Base-by-base conservation (phyloP, 2,888 invertebrate genomes). In the Drosophila maculinotata region DNA sequence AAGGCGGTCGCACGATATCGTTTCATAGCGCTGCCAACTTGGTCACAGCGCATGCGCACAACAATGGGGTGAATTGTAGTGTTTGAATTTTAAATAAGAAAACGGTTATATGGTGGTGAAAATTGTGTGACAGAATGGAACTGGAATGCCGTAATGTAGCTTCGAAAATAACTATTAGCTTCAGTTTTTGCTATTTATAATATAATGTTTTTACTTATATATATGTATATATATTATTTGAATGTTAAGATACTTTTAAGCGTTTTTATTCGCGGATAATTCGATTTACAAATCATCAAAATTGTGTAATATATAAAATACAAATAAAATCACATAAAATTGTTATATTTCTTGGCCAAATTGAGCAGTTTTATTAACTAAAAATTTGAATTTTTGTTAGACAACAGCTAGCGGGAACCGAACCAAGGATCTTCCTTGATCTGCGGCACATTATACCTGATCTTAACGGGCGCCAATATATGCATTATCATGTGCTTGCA, bases 401-500 rank as follows among this genome's bases (percentile, higher is more conserved):
- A 51, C 60, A 51, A 38, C 58, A 58, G 54, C 58, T 53, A 54
- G 57, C 54, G 59, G 9, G 15, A 36, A 14, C 49, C 5, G 26
- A 49, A 74, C 96, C 96, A 96, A 23, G 92, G 85, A 89, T 96
- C 95, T 36, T 92, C 93, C 68, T 94, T 93, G 74, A 96, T 95
- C 72, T 94, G 94, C 2, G 93, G 92, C 63, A 96, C 94, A 76
- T 93, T 93, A 35, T 94, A 93, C 51, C 96, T 93, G 47, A 92
- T 89, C 80, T 94, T 94, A 63, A 95, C 91, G 0, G 96, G 95
- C 2, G 95, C 93, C 62, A 96, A 90, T 74, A 96, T 94, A 88
- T 94, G 94, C 67, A 93, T 93, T 63, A 96, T 95, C 62, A 96
- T 91, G 42, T 94, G 93, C 76, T 94, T 94, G 90, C 95, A 95